Percentiles rank a stretch among this genome's conserved stretches.
Conservation (phyloP, 2,113 vertebrate genomes). For the Hymenochirus boettgeri region DNA sequence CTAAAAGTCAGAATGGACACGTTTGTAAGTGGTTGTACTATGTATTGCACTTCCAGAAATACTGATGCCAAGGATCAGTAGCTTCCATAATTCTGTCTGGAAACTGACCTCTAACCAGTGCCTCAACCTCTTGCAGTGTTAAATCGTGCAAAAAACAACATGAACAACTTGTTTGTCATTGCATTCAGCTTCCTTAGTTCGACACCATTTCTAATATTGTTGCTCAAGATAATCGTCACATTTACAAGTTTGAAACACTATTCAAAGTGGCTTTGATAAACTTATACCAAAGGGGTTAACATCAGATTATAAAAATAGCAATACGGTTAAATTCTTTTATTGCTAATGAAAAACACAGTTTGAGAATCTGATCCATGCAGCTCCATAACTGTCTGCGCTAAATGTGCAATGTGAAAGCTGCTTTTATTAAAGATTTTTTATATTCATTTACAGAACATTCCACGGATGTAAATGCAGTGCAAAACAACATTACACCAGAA, state of each 20-base stretch:
- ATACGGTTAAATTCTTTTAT: slow-evolving; percentile 15
- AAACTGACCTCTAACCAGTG: slow-evolving; percentile 31
- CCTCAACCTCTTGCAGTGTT: slow-evolving; percentile 23
- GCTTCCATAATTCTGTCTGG: slow-evolving; percentile 43
- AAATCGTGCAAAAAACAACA: background rate
- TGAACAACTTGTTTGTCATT: slow-evolving; percentile 9
- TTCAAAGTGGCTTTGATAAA: slow-evolving; percentile 39
- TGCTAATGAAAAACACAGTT: background rate
- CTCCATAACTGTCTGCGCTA: slow-evolving; percentile 40
- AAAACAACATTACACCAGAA: slow-evolving; percentile 38
- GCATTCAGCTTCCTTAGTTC: background rate
- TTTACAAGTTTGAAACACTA: background rate
- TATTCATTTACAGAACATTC: slow-evolving; percentile 65
- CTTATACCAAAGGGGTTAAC: slow-evolving; percentile 42
- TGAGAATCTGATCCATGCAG: slow-evolving; percentile 39
- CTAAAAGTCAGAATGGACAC: slow-evolving; percentile 47
- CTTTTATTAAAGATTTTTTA: slow-evolving; percentile 45
- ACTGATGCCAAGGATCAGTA: slow-evolving; percentile 42
- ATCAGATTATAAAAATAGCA: slow-evolving; percentile 43
- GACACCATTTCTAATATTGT: too few species aligned
- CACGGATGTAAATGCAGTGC: slow-evolving; percentile 50
- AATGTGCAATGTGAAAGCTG: slow-evolving; percentile 52
- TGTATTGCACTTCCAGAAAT: slow-evolving; percentile 41
- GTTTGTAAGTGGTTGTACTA: slow-evolving; percentile 39
- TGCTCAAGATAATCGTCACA: too few species aligned